Evolutionary conservation across 2,113 vertebrate species (phyloP).

Genomic region (Pungitius pungitius): DNA sequence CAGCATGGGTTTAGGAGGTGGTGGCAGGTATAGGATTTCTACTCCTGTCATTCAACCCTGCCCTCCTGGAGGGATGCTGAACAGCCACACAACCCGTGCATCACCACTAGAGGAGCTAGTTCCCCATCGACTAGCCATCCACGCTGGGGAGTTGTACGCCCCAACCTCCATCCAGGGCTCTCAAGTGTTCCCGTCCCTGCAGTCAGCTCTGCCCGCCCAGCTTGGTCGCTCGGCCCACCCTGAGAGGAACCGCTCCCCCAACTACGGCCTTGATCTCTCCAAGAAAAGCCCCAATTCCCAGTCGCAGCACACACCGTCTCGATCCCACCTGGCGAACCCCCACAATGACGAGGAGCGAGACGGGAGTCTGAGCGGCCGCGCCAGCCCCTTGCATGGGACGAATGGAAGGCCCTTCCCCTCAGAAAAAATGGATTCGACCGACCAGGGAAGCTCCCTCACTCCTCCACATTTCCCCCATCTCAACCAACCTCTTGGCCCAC

Average conservation of each 20-base stretch:
- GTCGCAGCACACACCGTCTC: conserved; percentile 71
- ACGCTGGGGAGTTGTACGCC: conserved; percentile 91
- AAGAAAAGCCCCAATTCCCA: conserved; percentile 93
- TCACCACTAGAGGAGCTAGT: conserved; percentile 81
- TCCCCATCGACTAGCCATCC: conserved; percentile 84
- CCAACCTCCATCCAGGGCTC: conserved; percentile 83
- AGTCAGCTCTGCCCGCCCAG: conserved; percentile 81
- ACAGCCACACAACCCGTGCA: conserved; percentile 75
- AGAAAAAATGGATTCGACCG: conserved; percentile 79
- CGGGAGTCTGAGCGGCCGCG: conserved; percentile 79
- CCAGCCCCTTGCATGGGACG: conserved; percentile 79
- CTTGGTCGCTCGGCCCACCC: conserved; percentile 75
- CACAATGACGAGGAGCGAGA: conserved; percentile 79
- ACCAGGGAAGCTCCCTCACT: conserved; percentile 64
- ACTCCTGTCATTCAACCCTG: conserved; percentile 96
- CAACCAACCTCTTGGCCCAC: conserved; percentile 78
- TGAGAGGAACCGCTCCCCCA: conserved; percentile 90
- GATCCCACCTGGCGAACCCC: conserved; percentile 80
- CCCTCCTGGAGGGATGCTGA: conserved; percentile 80
- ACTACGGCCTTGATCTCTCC: conserved; percentile 94
- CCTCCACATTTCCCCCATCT: conserved; percentile 78
- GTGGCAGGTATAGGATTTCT: conserved; percentile 84
- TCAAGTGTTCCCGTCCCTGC: conserved; percentile 81
- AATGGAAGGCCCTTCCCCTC: conserved; percentile 80
- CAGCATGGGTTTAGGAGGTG: conserved; percentile 70